phyloP scores from a whole-genome alignment of 1,140 invertebrate genomes.

The Drosophila jambulina region DNA sequence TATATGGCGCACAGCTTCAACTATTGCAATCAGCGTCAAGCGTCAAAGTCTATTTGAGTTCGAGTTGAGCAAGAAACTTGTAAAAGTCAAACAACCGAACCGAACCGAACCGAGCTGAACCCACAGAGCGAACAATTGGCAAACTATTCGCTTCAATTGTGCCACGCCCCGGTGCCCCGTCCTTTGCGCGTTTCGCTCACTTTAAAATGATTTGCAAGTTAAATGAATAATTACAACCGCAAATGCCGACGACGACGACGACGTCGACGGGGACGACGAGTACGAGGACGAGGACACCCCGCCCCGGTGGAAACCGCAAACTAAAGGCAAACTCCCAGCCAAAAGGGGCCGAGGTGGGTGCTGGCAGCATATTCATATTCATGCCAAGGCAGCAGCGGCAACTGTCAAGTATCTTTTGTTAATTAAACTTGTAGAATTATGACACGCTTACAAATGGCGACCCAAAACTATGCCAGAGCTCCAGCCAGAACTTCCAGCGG shows the following conservation, averaged over 20 bases:
- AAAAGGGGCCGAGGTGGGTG: neutral
- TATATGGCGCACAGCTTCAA: slow-evolving; percentile 27
- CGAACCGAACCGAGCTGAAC: slow-evolving; percentile 6
- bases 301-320: slow-evolving; percentile 32
- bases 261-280: slow-evolving; percentile 10
- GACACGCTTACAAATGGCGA: slow-evolving; percentile 70
- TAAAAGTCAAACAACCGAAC: slow-evolving; percentile 71
- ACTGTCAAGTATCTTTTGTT: slow-evolving; percentile 83
- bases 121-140: slow-evolving; percentile 68
- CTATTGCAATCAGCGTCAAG: slow-evolving; percentile 81
- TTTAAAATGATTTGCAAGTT: slow-evolving; percentile 81
- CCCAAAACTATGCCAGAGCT: slow-evolving; percentile 67
- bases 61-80: slow-evolving; percentile 61
- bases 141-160: slow-evolving; percentile 81
- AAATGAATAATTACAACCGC: slow-evolving; percentile 82
- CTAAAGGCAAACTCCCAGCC: slow-evolving; percentile 33
- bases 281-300: slow-evolving; percentile 14
- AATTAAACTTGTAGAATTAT: slow-evolving; percentile 84
- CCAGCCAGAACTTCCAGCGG: slow-evolving; percentile 27
- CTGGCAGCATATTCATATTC: slow-evolving; percentile 63
- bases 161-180: slow-evolving; percentile 23
- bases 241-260: slow-evolving; percentile 48
- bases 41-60: slow-evolving; percentile 83
- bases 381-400: slow-evolving; percentile 63
- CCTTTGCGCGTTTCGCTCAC: slow-evolving; percentile 16